phyloP scores from a whole-genome alignment of 2,113 vertebrate genomes.

The Myrmophylax atrothorax region DNA sequence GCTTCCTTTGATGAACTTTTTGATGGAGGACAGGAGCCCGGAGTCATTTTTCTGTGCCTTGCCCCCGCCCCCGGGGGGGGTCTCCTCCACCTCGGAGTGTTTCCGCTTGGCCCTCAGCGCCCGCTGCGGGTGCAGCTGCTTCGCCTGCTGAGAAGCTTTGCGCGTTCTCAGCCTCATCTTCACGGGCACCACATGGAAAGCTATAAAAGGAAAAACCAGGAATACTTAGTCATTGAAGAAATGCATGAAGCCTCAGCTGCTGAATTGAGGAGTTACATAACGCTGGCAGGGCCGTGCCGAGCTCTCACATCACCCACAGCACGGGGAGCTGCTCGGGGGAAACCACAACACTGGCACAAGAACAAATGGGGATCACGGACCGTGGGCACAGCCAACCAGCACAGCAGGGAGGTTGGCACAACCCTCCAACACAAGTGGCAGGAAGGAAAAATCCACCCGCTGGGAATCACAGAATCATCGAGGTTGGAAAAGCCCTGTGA shows the following conservation, averaged over 20 bases:
- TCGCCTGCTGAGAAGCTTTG: conserved; percentile 93
- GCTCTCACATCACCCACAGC: neutral
- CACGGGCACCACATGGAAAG: conserved; percentile 87
- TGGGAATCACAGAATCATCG: rapidly evolving
- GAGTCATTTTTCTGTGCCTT: conserved; percentile 80
- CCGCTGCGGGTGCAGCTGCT: conserved; percentile 79
- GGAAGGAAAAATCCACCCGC: neutral
- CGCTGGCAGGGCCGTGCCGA: neutral
- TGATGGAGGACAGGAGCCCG: conserved; percentile 81
- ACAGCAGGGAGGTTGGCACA: neutral
- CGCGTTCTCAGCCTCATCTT: conserved; percentile 99
- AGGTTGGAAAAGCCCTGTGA: neutral
- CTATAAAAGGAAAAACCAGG: conserved; percentile 51
- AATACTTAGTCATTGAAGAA: neutral
- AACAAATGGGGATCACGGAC: neutral
- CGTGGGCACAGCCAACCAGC: neutral
- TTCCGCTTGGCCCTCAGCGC: conserved; percentile 89
- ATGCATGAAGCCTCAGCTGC: neutral
- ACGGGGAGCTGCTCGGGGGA: neutral
- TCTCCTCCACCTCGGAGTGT: conserved; percentile 81
- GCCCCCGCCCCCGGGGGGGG: conserved; percentile 71
- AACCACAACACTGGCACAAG: neutral
- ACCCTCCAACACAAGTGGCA: rapidly evolving
- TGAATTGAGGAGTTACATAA: rapidly evolving
- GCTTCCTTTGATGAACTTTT: conserved; percentile 85